A percentile compares a stretch with the other conserved stretches of the same genome.
These are phyloP conservation scores for Porites australiensis DNA, from an alignment of 64 coral and sea anemone genomes.

Conservation along the genomic window DNA sequence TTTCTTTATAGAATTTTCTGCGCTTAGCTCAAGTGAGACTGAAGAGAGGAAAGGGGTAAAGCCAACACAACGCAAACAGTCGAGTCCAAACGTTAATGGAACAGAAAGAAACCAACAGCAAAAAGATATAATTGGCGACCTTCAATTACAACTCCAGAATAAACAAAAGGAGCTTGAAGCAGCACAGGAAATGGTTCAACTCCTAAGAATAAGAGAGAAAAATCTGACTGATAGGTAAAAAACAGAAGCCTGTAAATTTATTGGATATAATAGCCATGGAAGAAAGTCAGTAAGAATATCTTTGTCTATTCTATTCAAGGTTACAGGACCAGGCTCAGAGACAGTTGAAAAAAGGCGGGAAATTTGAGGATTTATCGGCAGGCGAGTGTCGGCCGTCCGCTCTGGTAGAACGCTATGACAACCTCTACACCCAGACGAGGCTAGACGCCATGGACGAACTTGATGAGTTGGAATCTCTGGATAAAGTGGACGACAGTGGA, in stretches of 20 bases:
- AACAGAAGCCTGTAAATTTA: background rate
- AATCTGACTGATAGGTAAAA: conserved; percentile 83
- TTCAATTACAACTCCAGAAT: conserved; percentile 53
- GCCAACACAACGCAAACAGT: background rate
- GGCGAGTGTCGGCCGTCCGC: conserved; percentile 73
- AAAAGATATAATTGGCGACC: background rate
- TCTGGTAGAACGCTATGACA: conserved; percentile 82
- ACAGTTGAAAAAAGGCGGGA: conserved; percentile 88
- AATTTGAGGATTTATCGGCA: conserved; percentile 87
- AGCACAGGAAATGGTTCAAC: conserved; percentile 72
- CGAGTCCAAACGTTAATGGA: background rate
- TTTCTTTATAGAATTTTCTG: conserved; percentile 62
- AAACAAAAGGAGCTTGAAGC: conserved; percentile 82
- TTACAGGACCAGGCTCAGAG: conserved; percentile 88
- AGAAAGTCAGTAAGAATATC: too few species aligned
- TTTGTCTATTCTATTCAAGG: conserved; percentile 2
- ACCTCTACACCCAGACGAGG: conserved; percentile 88
- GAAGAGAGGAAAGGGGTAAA: background rate
- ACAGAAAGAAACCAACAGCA: background rate
- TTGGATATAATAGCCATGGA: too few species aligned
- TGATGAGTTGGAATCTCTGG: conserved; percentile 77
- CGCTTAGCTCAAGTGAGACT: conserved; percentile 31
- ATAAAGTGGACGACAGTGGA: conserved; percentile 70
- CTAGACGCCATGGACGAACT: conserved; percentile 87
- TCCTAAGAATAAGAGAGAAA: conserved; percentile 75